Conservation (phyloP, 1,140 invertebrate species). For the Luehdorfia chinensis region DNA sequence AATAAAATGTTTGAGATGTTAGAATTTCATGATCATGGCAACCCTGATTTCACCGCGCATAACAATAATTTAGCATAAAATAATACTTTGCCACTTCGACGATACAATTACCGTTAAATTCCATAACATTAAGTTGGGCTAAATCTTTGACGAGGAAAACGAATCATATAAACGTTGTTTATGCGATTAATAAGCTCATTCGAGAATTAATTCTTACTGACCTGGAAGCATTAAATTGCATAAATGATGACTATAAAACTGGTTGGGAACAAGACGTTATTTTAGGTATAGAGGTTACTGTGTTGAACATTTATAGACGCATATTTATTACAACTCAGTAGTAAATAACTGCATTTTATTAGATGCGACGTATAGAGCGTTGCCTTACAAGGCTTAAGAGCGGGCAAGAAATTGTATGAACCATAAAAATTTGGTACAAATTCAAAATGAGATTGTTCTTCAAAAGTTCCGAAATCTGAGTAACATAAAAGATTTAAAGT, state of each 20-base stretch:
- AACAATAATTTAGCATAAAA: background rate
- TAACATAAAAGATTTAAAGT: too few species aligned
- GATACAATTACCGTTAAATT: background rate
- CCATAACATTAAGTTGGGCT: background rate
- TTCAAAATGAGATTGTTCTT: too few species aligned
- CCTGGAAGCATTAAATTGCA: conserved; percentile 40
- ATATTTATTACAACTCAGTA: background rate
- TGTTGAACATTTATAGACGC: conserved; percentile 20
- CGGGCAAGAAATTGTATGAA: too few species aligned
- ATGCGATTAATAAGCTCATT: conserved; percentile 11
- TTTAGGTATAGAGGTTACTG: conserved; percentile 40
- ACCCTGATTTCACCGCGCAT: too few species aligned
- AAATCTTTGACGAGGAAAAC: background rate
- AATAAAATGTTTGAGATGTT: too few species aligned
- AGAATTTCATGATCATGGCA: too few species aligned
- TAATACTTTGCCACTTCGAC: background rate
- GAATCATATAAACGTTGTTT: background rate
- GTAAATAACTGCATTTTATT: conserved; percentile 5
- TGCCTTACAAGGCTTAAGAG: too few species aligned
- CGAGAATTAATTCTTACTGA: conserved; percentile 34
- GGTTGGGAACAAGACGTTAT: conserved; percentile 26
- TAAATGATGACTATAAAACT: conserved; percentile 38
- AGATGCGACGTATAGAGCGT: background rate
- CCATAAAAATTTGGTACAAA: too few species aligned
- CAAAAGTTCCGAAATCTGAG: too few species aligned